These are phyloP conservation scores for Anarhynchus alexandrinus DNA, from an alignment of 2,113 vertebrate species.

Conservation along the genomic window DNA sequence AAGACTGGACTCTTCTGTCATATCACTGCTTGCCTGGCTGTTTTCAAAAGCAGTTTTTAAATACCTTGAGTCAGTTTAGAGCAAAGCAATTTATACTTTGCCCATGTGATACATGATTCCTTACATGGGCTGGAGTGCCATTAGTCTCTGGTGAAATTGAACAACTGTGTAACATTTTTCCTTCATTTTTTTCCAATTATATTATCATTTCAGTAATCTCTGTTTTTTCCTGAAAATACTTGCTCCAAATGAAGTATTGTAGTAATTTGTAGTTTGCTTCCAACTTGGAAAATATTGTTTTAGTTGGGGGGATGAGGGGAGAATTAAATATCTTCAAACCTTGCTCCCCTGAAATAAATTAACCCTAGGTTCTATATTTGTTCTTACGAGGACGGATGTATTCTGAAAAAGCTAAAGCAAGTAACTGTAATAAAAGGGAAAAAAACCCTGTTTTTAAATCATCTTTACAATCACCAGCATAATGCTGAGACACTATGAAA, in stretches of 20 bases:
- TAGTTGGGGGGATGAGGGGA: not conserved
- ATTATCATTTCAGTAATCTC: not conserved
- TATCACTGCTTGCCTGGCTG: not conserved
- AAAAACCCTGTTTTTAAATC: not conserved
- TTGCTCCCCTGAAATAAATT: not conserved
- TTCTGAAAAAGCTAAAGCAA: not conserved
- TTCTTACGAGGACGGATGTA: not conserved
- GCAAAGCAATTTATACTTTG: not conserved
- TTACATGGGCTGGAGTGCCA: not conserved
- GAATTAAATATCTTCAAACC: not conserved
- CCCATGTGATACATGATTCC: not conserved
- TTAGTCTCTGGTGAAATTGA: not conserved
- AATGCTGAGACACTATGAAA: not conserved
- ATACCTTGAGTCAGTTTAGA: not conserved
- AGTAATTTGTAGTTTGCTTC: not conserved
- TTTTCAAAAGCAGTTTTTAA: not conserved
- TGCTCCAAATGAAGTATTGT: not conserved
- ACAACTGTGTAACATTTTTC: not conserved
- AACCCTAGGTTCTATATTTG: not conserved
- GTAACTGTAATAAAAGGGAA: not conserved
- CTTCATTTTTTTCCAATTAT: not conserved
- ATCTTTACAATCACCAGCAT: conserved; percentile 18
- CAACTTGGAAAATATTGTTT: not conserved
- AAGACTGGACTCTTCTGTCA: not conserved
- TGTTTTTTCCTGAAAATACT: not conserved